A percentile compares a stretch with the other conserved stretches of the same genome.
phyloP scores from a whole-genome alignment of 2,113 vertebrate genomes.

The Marcusenius ussheri region DNA sequence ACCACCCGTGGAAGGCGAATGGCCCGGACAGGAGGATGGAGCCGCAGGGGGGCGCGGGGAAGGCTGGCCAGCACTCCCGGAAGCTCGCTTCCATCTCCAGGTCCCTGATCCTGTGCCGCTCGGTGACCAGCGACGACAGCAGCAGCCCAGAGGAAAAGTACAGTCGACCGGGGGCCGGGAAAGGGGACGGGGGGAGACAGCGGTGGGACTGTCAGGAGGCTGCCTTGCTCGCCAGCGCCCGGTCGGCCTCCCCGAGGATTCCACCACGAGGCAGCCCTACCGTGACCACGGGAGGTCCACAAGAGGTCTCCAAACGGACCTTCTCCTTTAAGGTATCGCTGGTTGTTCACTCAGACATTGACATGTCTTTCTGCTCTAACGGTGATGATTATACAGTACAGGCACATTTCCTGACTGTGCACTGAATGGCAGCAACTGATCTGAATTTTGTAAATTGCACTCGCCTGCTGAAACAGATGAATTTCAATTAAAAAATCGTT shows the following conservation, averaged over 20 bases:
- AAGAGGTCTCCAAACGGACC: conserved; percentile 47
- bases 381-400: background rate
- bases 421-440: background rate
- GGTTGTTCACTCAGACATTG: background rate
- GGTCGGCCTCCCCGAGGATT: background rate
- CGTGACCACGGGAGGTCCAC: conserved; percentile 21
- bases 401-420: background rate
- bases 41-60: conserved; percentile 48
- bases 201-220: conserved; percentile 36
- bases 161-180: conserved; percentile 44
- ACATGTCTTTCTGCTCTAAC: background rate
- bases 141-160: conserved; percentile 67
- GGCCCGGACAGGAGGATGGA: conserved; percentile 68
- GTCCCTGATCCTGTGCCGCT: conserved; percentile 79
- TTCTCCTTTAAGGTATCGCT: conserved; percentile 74
- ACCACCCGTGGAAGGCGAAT: conserved; percentile 58
- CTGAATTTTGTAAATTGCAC: background rate
- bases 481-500: background rate
- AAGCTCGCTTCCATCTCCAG: conserved; percentile 78
- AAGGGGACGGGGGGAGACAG: conserved; percentile 42
- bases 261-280: background rate
- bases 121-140: conserved; percentile 67
- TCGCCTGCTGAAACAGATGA: background rate
- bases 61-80: conserved; percentile 59
- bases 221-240: conserved; percentile 15